Evolutionary conservation across 1,140 invertebrate genomes (phyloP).

Genomic region (Panagrolaimus sp.): DNA sequence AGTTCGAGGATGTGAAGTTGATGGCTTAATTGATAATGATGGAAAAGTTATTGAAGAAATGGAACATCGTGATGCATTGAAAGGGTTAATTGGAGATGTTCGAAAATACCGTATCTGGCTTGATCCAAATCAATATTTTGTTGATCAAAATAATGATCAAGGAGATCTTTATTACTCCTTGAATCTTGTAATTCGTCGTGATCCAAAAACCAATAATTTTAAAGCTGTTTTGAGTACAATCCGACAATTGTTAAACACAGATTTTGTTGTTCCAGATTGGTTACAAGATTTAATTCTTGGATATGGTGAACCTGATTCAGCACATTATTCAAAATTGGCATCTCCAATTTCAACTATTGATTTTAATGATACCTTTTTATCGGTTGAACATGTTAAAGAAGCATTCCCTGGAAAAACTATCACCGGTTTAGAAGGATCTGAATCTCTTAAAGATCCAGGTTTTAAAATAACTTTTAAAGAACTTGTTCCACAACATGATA

Average conservation of each 20-base stretch:
- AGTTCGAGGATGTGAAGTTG: slow-evolving; percentile 94
- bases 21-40: slow-evolving; percentile 92
- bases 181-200: slow-evolving; percentile 90
- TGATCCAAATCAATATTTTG: slow-evolving; percentile 82
- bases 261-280: slow-evolving; percentile 98
- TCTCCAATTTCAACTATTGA: slow-evolving; percentile 65
- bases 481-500: slow-evolving; percentile 49
- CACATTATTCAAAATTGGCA: slow-evolving; percentile 77
- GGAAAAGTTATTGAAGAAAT: slow-evolving; percentile 93
- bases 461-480: slow-evolving; percentile 52
- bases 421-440: slow-evolving; percentile 26
- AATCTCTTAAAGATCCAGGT: not conserved
- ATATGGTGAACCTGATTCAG: slow-evolving; percentile 90
- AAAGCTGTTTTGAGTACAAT: slow-evolving; percentile 97
- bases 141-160: slow-evolving; percentile 60
- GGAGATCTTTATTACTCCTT: slow-evolving; percentile 88
- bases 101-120: slow-evolving; percentile 87
- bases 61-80: slow-evolving; percentile 71
- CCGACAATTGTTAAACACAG: slow-evolving; percentile 94
- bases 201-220: slow-evolving; percentile 99
- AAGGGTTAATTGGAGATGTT: slow-evolving; percentile 76
- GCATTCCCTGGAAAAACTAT: slow-evolving; percentile 74
- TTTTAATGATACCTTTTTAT: slow-evolving; percentile 96
- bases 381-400: slow-evolving; percentile 76
- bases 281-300: slow-evolving; percentile 93